Evolutionary conservation across 2,888 invertebrate genomes (phyloP).

Genomic region (Rutpela maculata): DNA sequence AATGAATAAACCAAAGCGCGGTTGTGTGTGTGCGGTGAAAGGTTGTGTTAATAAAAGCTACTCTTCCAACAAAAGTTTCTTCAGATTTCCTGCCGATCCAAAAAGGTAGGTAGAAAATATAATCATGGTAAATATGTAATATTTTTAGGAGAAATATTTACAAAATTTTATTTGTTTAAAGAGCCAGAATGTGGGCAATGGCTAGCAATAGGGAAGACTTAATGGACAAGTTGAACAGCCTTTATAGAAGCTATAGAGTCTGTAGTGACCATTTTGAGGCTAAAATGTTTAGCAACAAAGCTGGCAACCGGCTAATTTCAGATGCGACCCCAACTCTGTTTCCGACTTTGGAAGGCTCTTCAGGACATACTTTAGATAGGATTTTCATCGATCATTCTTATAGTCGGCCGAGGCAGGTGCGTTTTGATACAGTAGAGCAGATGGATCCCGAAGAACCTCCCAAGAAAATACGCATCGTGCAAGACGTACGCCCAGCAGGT

Average conservation of each 20-base stretch:
- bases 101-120: no score
- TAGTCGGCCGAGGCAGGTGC: neutral
- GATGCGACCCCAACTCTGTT: constrained; percentile 11
- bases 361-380: neutral
- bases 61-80: no score
- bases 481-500: neutral
- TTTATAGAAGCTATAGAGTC: no score
- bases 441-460: neutral
- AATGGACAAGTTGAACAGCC: constrained; percentile 24
- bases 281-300: constrained; percentile 26
- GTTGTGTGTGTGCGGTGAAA: no score
- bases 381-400: neutral
- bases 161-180: constrained; percentile 21
- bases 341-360: no score
- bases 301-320: neutral
- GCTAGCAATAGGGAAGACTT: constrained; percentile 26
- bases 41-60: no score
- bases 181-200: constrained; percentile 28
- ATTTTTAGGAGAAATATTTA: no score
- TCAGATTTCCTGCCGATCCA: no score
- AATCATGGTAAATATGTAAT: no score
- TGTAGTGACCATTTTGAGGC: constrained; percentile 24
- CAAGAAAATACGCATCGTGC: neutral
- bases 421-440: neutral
- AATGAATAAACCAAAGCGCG: no score